A percentile compares a stretch with the other conserved stretches of the same genome.
Evolutionary conservation across 2,888 invertebrate genomes (phyloP).

Genomic region (Matsumyia berberina): DNA sequence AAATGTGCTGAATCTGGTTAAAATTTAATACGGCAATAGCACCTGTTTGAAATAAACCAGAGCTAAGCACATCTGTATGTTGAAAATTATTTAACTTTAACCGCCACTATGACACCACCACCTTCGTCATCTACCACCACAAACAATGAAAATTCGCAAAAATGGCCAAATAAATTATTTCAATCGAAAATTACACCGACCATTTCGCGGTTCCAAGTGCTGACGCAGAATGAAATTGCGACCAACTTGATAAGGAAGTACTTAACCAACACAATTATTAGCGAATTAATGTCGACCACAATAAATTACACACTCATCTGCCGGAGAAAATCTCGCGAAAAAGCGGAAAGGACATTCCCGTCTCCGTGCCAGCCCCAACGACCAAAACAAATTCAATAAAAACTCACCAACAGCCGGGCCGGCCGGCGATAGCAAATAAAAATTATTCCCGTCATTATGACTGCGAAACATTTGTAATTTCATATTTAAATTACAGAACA

Average conservation of each 20-base stretch:
- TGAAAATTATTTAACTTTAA: too few relatives aligned
- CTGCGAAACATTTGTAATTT: slow-evolving; percentile 52
- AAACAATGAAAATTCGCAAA: background rate
- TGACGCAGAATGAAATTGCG: slow-evolving; percentile 13
- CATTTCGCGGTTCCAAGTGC: slow-evolving; percentile 28
- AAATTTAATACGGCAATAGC: too few relatives aligned
- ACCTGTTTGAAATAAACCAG: too few relatives aligned
- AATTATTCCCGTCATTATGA: slow-evolving; percentile 39
- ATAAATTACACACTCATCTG: slow-evolving; percentile 19
- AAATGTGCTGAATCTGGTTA: too few relatives aligned
- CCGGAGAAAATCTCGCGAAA: background rate
- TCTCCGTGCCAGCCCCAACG: too few relatives aligned
- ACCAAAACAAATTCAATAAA: slow-evolving; percentile 34
- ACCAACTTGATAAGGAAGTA: slow-evolving; percentile 30
- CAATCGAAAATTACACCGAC: slow-evolving; percentile 29
- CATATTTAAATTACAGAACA: slow-evolving; percentile 44
- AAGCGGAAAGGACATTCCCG: background rate
- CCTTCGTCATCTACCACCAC: background rate
- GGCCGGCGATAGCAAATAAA: slow-evolving; percentile 10
- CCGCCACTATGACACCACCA: background rate
- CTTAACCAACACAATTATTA: slow-evolving; percentile 27
- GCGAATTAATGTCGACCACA: slow-evolving; percentile 22
- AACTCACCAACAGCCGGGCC: slow-evolving; percentile 1
- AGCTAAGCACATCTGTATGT: too few relatives aligned
- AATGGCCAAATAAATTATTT: slow-evolving; percentile 25